Conservation (phyloP, 2,113 vertebrate genomes). For the Chaetodon trifascialis region DNA sequence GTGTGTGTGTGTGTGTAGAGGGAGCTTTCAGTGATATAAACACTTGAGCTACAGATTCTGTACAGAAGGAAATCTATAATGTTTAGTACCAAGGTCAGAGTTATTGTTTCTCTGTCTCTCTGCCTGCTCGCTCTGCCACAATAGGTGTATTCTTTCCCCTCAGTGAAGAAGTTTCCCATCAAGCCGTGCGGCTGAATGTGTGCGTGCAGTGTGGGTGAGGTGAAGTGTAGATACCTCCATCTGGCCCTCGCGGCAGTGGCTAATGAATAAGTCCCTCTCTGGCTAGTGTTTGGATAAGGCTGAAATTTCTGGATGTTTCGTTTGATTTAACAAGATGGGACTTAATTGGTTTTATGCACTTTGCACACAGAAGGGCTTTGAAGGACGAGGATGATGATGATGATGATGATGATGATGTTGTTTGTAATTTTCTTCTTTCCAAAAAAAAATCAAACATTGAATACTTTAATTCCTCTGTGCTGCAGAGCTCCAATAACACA, state of each 20-base stretch:
- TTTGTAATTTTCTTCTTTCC: too few relatives aligned
- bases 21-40: conserved; percentile 57
- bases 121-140: conserved; percentile 7
- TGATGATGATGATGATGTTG: too few relatives aligned
- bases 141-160: not conserved
- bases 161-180: conserved; percentile 32
- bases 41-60: conserved; percentile 55
- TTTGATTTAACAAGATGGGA: not conserved
- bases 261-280: not conserved
- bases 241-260: not conserved
- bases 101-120: conserved; percentile 24
- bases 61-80: conserved; percentile 42
- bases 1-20: not conserved
- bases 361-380: not conserved
- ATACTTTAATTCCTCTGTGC: not conserved
- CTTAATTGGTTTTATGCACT: not conserved
- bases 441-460: not conserved
- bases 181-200: conserved; percentile 20
- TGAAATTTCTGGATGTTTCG: not conserved
- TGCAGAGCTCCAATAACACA: not conserved
- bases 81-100: conserved; percentile 47
- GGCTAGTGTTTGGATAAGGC: not conserved
- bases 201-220: conserved; percentile 4
- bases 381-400: not conserved
- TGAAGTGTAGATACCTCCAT: conserved; percentile 32